These are phyloP conservation scores for Caenorhabditis sp. DNA, from an alignment of 2,888 invertebrate species.

Conservation along the genomic window DNA sequence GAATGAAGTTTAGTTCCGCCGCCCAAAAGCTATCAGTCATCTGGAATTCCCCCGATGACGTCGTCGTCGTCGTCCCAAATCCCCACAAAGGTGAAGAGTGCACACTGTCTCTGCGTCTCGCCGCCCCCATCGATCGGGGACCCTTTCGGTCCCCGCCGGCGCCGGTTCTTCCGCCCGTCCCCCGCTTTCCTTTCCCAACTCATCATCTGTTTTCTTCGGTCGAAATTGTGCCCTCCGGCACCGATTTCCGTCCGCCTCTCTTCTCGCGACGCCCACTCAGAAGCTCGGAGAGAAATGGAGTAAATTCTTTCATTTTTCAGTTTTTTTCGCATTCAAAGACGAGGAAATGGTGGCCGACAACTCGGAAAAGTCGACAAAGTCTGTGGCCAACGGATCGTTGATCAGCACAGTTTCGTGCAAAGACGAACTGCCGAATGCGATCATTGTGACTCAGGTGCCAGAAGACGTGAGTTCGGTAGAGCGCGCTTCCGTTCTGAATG, in stretches of 20 bases:
- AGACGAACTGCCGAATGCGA: slow-evolving; percentile 78
- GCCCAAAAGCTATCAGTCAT: slow-evolving; percentile 16
- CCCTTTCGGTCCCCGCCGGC: background rate
- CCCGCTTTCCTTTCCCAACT: too few relatives aligned
- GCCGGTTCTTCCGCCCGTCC: slow-evolving; percentile 17
- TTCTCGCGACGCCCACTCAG: slow-evolving; percentile 32
- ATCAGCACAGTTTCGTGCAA: slow-evolving; percentile 65
- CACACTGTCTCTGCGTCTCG: slow-evolving; percentile 7
- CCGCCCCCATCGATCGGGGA: background rate
- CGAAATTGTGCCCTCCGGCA: slow-evolving; percentile 45
- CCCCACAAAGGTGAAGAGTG: slow-evolving; percentile 21
- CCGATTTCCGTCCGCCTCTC: slow-evolving; percentile 19
- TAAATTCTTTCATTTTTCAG: slow-evolving; percentile 31
- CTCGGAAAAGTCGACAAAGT: slow-evolving; percentile 53
- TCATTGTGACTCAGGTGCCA: slow-evolving; percentile 74
- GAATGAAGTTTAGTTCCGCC: too few relatives aligned
- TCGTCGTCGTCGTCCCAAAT: too few relatives aligned
- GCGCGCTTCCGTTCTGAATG: background rate
- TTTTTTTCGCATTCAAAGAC: background rate
- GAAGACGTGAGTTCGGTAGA: slow-evolving; percentile 59
- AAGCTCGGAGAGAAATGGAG: slow-evolving; percentile 5
- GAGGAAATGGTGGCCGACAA: slow-evolving; percentile 59
- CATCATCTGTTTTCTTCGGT: slow-evolving; percentile 20
- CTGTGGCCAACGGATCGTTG: slow-evolving; percentile 46
- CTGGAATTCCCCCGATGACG: slow-evolving; percentile 43